phyloP scores from a whole-genome alignment of 2,888 invertebrate genomes.

The Microctonus hyperodae region DNA sequence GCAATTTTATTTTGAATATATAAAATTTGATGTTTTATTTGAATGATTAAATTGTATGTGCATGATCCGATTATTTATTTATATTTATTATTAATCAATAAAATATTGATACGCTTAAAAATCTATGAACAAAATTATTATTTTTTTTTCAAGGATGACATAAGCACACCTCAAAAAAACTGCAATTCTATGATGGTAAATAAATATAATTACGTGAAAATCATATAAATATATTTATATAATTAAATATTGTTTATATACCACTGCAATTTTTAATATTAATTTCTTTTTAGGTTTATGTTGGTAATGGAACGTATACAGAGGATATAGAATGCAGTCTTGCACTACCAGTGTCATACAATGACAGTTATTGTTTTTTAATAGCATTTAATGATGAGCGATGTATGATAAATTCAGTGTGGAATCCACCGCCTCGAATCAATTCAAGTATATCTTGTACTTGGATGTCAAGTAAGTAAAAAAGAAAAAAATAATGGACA shows the following conservation, averaged over 20 bases:
- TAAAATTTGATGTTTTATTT: neutral
- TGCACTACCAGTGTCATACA: constrained; percentile 13
- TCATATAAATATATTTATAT: no score
- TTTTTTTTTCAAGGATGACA: constrained; percentile 27
- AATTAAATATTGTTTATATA: no score
- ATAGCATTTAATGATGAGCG: constrained; percentile 40
- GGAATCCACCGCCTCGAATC: constrained; percentile 39
- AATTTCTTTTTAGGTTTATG: neutral
- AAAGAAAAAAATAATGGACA: neutral
- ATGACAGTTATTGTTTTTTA: constrained; percentile 37
- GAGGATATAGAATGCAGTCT: constrained; percentile 37
- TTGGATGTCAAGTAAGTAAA: constrained; percentile 36
- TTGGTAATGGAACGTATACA: constrained; percentile 26
- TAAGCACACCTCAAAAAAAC: constrained; percentile 4
- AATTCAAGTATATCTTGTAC: constrained; percentile 28
- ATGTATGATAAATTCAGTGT: constrained; percentile 37
- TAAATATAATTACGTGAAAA: neutral
- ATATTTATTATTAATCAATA: neutral
- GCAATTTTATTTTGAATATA: neutral
- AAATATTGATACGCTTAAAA: neutral
- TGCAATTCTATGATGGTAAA: constrained; percentile 35
- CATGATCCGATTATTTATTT: constrained; percentile 8
- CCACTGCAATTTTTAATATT: neutral
- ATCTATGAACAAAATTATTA: neutral
- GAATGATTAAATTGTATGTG: constrained; percentile 5